These are phyloP conservation scores for Rhincodon typus DNA, from an alignment of 2,797 vertebrate genomes.

Conservation along the genomic window DNA sequence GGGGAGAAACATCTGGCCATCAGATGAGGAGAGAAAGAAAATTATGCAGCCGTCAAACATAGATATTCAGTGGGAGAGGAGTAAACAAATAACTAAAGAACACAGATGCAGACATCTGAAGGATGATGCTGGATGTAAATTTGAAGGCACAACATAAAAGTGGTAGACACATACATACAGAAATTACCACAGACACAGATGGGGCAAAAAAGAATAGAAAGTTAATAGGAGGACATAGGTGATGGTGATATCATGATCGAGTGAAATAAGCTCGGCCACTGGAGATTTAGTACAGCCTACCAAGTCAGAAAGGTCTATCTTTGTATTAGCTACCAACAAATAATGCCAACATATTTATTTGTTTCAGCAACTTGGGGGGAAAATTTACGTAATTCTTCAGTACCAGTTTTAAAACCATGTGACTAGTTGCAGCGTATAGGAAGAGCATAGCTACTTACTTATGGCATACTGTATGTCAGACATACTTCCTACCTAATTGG, in stretches of 20 bases:
- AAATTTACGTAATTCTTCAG: not conserved
- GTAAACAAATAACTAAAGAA: not conserved
- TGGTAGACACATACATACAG: not conserved
- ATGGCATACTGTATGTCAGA: not conserved
- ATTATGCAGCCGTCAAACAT: not conserved
- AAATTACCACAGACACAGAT: not conserved
- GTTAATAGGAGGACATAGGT: not conserved
- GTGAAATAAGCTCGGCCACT: not conserved
- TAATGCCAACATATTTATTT: too few species aligned
- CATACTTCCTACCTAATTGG: slow-evolving; percentile 14
- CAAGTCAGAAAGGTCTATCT: not conserved
- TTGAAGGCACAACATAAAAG: not conserved
- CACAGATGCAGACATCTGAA: not conserved
- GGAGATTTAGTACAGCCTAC: not conserved
- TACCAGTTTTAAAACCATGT: not conserved
- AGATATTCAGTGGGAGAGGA: not conserved
- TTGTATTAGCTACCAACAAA: not conserved
- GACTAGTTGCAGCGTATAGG: not conserved
- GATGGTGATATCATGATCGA: not conserved
- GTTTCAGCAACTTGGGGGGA: not conserved
- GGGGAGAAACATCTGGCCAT: too few species aligned
- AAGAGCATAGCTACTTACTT: not conserved
- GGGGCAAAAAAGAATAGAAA: not conserved
- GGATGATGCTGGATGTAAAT: not conserved
- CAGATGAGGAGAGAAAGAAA: not conserved